These are phyloP conservation scores for Rhinolophus ferrumequinum DNA, from an alignment of 2,113 vertebrate genomes.

Conservation along the genomic window DNA sequence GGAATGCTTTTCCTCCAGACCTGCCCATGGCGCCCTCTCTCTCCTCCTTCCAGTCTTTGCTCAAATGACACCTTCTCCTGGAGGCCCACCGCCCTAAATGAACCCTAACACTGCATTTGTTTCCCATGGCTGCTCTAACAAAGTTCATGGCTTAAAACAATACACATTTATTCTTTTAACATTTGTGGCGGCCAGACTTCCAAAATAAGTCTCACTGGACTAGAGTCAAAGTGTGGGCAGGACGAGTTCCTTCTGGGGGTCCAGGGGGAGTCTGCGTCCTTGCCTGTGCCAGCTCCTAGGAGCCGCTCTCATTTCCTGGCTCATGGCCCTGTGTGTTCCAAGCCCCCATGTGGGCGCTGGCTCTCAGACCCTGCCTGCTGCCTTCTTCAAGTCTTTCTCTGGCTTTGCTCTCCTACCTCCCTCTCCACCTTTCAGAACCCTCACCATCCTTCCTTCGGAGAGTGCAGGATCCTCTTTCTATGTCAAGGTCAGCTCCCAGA, in stretches of 20 bases:
- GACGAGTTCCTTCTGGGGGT: background rate
- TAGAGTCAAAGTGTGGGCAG: background rate
- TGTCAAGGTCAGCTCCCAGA: background rate
- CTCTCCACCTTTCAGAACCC: background rate
- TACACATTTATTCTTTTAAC: background rate
- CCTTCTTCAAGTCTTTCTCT: background rate
- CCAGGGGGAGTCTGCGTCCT: background rate
- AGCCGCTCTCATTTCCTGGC: background rate
- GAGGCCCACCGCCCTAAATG: background rate
- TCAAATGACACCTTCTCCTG: background rate
- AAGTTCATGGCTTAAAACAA: background rate
- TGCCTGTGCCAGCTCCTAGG: background rate
- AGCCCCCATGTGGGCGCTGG: fast-evolving
- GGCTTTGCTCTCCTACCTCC: background rate
- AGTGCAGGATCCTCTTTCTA: background rate
- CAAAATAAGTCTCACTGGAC: background rate
- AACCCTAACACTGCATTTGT: background rate
- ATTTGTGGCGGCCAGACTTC: background rate
- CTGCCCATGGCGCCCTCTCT: background rate
- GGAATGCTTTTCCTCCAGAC: background rate
- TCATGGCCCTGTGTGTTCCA: background rate
- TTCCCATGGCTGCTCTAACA: background rate
- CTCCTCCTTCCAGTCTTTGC: background rate
- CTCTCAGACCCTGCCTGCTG: background rate
- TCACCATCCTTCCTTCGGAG: fast-evolving